Evolutionary conservation across 2,797 vertebrate species (phyloP), one percentile per base, ranked within the genome.

Genomic region (Pangasius mekongensis): DNA sequence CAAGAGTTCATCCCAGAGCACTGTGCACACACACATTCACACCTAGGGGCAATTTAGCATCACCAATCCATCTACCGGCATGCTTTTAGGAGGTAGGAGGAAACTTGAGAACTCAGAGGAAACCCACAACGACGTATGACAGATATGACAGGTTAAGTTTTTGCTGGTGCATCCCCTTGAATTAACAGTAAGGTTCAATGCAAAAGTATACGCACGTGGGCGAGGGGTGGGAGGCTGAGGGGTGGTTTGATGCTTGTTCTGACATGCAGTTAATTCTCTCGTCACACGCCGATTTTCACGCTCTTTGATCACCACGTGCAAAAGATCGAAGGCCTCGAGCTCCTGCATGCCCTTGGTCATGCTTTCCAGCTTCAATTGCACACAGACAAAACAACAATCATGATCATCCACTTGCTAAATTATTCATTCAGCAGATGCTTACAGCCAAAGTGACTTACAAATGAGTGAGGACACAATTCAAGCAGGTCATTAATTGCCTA

Each of bases 261-360:
- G 88, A 89, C 96, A 97, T 3, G 89, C 16, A 27, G 92, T 71
- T 87, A 96, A 89, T 27, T 94, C 92, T 88, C 86, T 94, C 85
- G 74, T 93, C 47, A 96, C 89, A 2, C 89, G 93, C 27, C 84
- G 47, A 90, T 95, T 97, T 52, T 89, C 91, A 64, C 89, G 86
- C 78, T 93, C 86, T 84, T 86, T 91, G 77, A 87, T 90, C 24
- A 95, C 92, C 73, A 95, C 92, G 27, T 94, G 49, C 85, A 89
- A 81, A 60, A 89, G 91, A 87, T 97, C 96, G 20, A 92, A 95
- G 0, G 2, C 36, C 88, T 95, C 92, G 71, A 96, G 89, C 27
- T 94, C 39, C n/a, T 87, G 1, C 93, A 96, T 91, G 58, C 91
- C 86, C 2, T 49, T 80, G n/a, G 13, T 88, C 27, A 96, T 71